Conservation (phyloP, 2,113 vertebrate species). For the Scomber japonicus region DNA sequence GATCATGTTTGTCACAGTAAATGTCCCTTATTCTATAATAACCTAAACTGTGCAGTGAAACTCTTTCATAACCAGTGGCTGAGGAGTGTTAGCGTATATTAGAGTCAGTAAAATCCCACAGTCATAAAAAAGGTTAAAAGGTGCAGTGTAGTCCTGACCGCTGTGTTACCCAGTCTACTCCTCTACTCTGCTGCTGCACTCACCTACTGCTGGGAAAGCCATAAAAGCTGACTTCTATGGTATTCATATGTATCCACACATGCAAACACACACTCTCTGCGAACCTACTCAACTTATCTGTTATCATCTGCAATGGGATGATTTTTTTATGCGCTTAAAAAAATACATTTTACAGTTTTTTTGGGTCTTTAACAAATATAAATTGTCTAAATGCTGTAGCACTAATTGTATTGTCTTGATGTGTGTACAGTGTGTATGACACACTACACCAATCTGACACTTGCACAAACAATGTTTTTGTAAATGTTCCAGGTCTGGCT, state of each 20-base stretch:
- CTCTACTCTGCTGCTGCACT: conserved; percentile 23
- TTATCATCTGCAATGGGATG: neutral
- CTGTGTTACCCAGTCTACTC: conserved; percentile 22
- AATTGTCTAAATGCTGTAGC: neutral
- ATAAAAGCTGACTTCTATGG: conserved; percentile 44
- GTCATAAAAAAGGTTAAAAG: conserved; percentile 33
- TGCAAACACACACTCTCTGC: neutral
- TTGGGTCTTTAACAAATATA: neutral
- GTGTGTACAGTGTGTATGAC: neutral
- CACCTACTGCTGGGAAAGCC: conserved; percentile 46
- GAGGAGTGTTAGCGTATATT: conserved; percentile 4
- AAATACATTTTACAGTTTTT: neutral
- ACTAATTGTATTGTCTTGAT: neutral
- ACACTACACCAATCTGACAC: conserved; percentile 23
- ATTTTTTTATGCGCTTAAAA: too few species aligned
- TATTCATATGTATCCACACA: neutral
- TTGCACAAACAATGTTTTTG: conserved; percentile 42
- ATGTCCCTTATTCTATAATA: too few species aligned
- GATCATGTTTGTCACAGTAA: too few species aligned
- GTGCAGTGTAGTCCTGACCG: conserved; percentile 33
- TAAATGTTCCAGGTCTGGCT: conserved; percentile 40
- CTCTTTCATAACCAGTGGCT: neutral
- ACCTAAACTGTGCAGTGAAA: too few species aligned
- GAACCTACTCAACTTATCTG: neutral
- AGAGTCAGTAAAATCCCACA: conserved; percentile 33